Evolutionary conservation across 2,113 vertebrate genomes (phyloP).

Genomic region (Callipepla californica): DNA sequence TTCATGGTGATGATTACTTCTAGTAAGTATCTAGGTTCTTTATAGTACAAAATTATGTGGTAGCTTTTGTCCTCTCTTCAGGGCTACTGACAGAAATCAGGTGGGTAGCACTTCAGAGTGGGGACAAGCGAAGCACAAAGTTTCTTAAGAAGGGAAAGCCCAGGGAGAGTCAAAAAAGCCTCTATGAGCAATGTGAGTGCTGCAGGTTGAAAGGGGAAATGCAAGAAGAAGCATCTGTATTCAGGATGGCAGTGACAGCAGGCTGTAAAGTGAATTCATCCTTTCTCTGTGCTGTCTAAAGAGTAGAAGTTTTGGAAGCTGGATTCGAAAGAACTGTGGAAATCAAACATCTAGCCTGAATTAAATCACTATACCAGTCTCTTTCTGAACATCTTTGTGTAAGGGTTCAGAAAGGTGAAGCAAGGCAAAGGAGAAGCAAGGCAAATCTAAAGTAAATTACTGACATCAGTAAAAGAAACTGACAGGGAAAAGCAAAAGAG

Average conservation of each 20-base stretch:
- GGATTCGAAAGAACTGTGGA: not conserved
- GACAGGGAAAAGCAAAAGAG: slow-evolving; percentile 28
- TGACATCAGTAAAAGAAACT: slow-evolving; percentile 22
- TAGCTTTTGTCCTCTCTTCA: not conserved
- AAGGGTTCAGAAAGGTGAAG: not conserved
- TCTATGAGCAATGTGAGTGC: not conserved
- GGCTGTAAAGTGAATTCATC: not conserved
- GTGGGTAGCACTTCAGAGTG: not conserved
- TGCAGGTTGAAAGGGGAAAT: not conserved
- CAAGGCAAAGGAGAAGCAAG: not conserved
- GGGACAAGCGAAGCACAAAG: not conserved
- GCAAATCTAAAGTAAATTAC: slow-evolving; percentile 38
- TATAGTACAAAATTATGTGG: not conserved
- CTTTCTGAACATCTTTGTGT: slow-evolving; percentile 36
- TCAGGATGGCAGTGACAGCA: not conserved
- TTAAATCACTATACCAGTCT: not conserved
- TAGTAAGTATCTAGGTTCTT: not conserved
- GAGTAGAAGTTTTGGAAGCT: slow-evolving; percentile 7
- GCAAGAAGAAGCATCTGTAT: not conserved
- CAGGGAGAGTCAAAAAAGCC: not conserved
- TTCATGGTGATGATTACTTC: not conserved
- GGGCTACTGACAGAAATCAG: not conserved
- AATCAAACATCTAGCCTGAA: slow-evolving; percentile 44
- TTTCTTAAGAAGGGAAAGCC: not conserved
- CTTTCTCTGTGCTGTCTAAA: slow-evolving; percentile 24